These are phyloP conservation scores for Austrofundulus limnaeus DNA, from an alignment of 2,113 vertebrate genomes.

Conservation along the genomic window DNA sequence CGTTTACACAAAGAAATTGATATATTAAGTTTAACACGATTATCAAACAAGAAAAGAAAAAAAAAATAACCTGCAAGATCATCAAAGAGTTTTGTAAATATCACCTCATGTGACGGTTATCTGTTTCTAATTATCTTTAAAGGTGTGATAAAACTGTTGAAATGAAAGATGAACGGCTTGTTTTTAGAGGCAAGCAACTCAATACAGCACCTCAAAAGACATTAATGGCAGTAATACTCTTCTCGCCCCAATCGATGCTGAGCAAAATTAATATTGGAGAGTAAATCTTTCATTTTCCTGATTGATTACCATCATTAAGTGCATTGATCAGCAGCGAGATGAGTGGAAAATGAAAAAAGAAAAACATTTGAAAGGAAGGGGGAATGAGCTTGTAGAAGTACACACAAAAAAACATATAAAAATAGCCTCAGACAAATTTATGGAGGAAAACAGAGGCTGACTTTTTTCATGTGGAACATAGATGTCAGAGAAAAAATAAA, in stretches of 20 bases:
- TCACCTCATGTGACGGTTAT: conserved; percentile 66
- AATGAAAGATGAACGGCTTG: conserved; percentile 74
- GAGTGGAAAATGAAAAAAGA: conserved; percentile 4
- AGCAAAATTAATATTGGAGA: conserved; percentile 76
- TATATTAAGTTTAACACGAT: conserved; percentile 47
- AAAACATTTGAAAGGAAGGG: conserved; percentile 38
- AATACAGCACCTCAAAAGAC: conserved; percentile 68
- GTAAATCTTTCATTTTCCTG: conserved; percentile 77
- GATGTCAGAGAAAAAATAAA: conserved; percentile 68
- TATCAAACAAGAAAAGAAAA: conserved; percentile 47
- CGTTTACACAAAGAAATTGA: conserved; percentile 19
- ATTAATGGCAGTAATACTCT: conserved; percentile 72
- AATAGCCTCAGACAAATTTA: conserved; percentile 54
- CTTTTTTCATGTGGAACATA: conserved; percentile 54
- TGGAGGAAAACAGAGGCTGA: conserved; percentile 38
- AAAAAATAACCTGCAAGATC: no score
- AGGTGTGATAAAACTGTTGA: conserved; percentile 68
- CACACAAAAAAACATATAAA: no score
- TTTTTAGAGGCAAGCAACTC: conserved; percentile 68
- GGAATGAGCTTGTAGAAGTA: conserved; percentile 52
- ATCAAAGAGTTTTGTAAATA: conserved; percentile 62
- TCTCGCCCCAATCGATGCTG: conserved; percentile 69
- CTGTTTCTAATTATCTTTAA: conserved; percentile 73
- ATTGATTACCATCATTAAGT: conserved; percentile 73
- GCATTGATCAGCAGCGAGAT: conserved; percentile 69